A percentile compares a stretch with the other conserved stretches of the same genome.
Conservation (phyloP, 2,888 invertebrate species). For the Ormia ochracea region DNA sequence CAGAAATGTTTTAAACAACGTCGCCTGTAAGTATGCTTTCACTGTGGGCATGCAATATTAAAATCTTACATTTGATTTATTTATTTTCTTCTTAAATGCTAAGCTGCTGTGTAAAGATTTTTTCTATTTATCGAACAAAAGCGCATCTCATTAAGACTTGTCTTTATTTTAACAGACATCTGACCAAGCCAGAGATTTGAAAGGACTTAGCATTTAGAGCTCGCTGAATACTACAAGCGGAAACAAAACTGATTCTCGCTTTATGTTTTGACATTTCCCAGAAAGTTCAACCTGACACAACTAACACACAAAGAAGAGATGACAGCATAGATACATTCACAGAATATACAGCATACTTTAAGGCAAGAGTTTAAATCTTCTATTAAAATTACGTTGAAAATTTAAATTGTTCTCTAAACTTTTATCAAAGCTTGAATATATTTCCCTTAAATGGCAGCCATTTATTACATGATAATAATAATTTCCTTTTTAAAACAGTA, state of each 20-base stretch:
- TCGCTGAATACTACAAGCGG: too few species aligned
- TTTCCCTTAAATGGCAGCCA: constrained; percentile 20
- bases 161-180: not conserved
- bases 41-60: not conserved
- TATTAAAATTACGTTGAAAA: not conserved
- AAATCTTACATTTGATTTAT: not conserved
- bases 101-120: not conserved
- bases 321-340: not conserved
- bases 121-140: not conserved
- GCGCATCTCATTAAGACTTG: not conserved
- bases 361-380: not conserved
- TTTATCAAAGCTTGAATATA: constrained; percentile 30
- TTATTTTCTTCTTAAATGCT: not conserved
- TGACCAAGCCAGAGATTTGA: not conserved
- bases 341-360: constrained; percentile 6
- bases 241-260: not conserved
- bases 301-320: not conserved
- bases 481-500: not conserved
- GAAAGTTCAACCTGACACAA: not conserved
- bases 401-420: not conserved
- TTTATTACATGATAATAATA: constrained; percentile 35
- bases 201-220: not conserved
- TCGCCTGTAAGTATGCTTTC: not conserved
- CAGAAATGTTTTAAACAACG: not conserved
- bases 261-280: not conserved